Evolutionary conservation across 2,888 invertebrate genomes (phyloP), one percentile per base, ranked within the genome.

Genomic region (Alviniconcha strummeri): DNA sequence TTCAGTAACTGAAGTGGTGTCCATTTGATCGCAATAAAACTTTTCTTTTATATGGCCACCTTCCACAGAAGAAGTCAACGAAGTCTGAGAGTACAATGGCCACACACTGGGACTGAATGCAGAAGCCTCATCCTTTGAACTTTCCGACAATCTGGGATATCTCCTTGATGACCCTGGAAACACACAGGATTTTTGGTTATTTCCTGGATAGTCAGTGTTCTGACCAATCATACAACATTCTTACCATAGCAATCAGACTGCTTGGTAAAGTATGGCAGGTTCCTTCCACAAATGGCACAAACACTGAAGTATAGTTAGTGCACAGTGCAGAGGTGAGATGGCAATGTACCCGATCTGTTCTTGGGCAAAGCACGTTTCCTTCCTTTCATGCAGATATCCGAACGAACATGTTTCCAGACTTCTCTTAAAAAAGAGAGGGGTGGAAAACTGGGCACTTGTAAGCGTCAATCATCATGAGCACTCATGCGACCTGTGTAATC

Each of bases 141-240:
- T 77, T 8, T 77, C 76, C 57, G 57, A 19, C 76, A 77, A 77
- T 57, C 11, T 56, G 19, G 76, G 76, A 19, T 54, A 19, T n/a
- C 76, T 77, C 76, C 76, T 19, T 57, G 57, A 56, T 57, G 76
- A 77, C 56, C 76, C 76, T 77, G 76, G 76, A 77, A 77, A 77
- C 76, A 77, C 19, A 57, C 19, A 19, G 76, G 76, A 77, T 57
- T 57, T 19, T 77, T 77, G 13, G 19, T 77, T 57, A 77, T 57
- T 77, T 55, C 57, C 19, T 77, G 15, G 55, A 15, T 55, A 75
- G 54, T 55, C 55, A 75, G 54, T 15, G 56, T 77, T 13, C n/a
- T 19, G 5, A n/a, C 19, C 17, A 57, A 56, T 57, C 54, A 56
- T 19, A 77, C 64, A 15, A n/a, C 17, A 55, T 52, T 56, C 55